Evolutionary conservation across 2,113 vertebrate genomes (phyloP), one percentile per base, ranked within the genome.

Genomic region (Daphoenositta chrysoptera): DNA sequence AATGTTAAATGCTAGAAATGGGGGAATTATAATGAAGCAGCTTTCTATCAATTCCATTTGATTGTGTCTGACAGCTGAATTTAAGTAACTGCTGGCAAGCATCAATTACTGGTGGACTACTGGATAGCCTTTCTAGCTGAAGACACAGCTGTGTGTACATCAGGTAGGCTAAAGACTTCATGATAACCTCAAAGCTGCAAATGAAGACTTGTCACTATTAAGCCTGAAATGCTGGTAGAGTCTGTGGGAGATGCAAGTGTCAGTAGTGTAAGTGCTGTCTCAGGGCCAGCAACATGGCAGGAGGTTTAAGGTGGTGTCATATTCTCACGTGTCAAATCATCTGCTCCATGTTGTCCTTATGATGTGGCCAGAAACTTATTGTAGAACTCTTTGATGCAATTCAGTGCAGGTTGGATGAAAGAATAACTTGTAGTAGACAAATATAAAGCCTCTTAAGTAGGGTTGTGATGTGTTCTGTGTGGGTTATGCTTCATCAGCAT

Each of bases 401-500:
- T 40, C 22, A 42, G 73, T 19, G 47, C 2, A 0, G 44, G 37
- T 7, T 80, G 77, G 92, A 94, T 92, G 72, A 96, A 95, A 93
- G 53, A 93, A 89, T 87, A 94, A 88, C 83, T 93, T 83, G 63
- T 96, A 93, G 93, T 92, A 94, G 88, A 93, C 84, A 92, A 92
- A 92, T 71, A 92, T 86, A 92, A 89, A 91, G 40, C 48, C 48
- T 86, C 80, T 86, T 92, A 86, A 78, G 53, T 39, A 45, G 65
- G 48, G 45, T 72, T 93, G 80, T 83, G 83, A 61, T 90, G 69
- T 78, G 85, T 76, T 90, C 76, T 87, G 90, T 94, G 92, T 95
- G 94, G 80, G 91, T 87, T 96, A 92, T 71, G 57, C 94, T 96
- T 94, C 91, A 96, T 93, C 94, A 95, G 92, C 82, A 94, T 93